Percentiles rank a stretch among this genome's conserved stretches.
phyloP scores from a whole-genome alignment of 2,888 invertebrate species.

The Pterostichus madidus region DNA sequence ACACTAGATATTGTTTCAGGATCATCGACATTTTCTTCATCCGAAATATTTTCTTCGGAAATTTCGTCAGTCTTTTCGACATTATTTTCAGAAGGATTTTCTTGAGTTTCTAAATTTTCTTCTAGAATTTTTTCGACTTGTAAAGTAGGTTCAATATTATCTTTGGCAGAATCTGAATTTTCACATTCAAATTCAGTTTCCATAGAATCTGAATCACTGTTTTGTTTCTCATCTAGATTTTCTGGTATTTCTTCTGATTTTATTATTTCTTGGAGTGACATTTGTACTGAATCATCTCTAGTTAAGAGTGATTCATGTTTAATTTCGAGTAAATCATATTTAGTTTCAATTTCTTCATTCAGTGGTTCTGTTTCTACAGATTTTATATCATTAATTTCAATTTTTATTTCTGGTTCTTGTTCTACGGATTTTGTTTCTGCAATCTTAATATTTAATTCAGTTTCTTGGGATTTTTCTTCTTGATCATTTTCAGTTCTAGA shows the following conservation, averaged over 20 bases:
- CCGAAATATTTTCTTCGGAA: conserved; percentile 3
- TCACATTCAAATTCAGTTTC: conserved; percentile 15
- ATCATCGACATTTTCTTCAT: not conserved
- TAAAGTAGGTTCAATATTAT: not conserved
- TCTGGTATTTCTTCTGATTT: not conserved
- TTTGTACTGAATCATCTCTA: not conserved
- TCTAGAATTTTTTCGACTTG: not conserved
- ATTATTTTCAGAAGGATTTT: not conserved
- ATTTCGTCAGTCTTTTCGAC: conserved; percentile 5
- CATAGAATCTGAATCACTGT: not conserved
- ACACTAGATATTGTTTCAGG: not conserved
- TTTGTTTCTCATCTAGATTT: not conserved
- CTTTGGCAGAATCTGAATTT: not conserved
- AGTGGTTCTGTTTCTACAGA: not conserved
- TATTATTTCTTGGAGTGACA: not conserved
- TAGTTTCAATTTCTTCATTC: not conserved
- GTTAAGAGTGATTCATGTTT: not conserved
- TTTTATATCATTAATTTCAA: not conserved
- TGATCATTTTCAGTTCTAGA: not conserved
- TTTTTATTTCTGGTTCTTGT: not conserved
- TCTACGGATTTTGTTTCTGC: not conserved
- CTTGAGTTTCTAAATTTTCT: not conserved
- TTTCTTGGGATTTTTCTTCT: not conserved
- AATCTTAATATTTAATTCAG: not conserved
- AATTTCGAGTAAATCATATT: conserved; percentile 1